Evolutionary conservation across 2,797 vertebrate genomes (phyloP).

Genomic region (Rousettus madagascariensis): DNA sequence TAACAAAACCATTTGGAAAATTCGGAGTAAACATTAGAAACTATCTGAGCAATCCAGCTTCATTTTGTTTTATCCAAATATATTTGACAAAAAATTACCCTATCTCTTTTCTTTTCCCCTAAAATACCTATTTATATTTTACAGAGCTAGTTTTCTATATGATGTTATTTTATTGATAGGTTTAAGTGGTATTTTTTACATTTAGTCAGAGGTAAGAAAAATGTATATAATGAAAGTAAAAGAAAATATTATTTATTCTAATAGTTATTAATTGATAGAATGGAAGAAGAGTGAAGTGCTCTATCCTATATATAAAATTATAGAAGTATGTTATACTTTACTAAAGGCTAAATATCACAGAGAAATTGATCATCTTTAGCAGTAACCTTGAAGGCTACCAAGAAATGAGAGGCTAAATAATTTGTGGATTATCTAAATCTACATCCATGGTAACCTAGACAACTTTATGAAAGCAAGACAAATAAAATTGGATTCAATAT

Average conservation of each 20-base stretch:
- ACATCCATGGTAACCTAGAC: background rate
- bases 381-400: background rate
- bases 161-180: background rate
- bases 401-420: background rate
- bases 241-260: background rate
- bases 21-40: background rate
- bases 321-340: background rate
- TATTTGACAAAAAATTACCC: background rate
- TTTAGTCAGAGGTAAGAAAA: background rate
- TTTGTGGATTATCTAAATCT: background rate
- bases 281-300: background rate
- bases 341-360: background rate
- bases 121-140: background rate
- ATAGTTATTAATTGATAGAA: background rate
- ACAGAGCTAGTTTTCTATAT: background rate
- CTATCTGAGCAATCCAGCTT: background rate
- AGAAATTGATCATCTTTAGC: background rate
- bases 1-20: background rate
- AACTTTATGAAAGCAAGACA: background rate
- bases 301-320: background rate
- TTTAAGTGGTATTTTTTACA: background rate
- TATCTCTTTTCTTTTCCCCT: accelerated
- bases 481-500: background rate
- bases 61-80: background rate
- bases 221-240: background rate